Conservation (phyloP, 2,797 vertebrate genomes). For the Falco peregrinus region DNA sequence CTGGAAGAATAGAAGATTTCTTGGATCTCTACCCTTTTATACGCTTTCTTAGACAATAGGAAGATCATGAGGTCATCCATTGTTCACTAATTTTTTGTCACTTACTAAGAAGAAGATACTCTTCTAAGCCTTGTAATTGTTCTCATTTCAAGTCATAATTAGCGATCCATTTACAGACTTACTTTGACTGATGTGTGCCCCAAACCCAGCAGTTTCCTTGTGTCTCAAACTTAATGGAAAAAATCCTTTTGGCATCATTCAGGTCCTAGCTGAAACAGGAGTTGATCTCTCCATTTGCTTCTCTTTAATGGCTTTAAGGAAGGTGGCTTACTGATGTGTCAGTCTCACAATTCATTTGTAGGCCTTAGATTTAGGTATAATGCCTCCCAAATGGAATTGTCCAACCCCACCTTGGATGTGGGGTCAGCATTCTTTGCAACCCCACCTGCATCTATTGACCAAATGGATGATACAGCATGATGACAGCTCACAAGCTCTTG, state of each 20-base stretch:
- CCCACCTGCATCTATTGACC: fast-evolving
- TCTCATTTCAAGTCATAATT: neutral
- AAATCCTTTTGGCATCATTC: neutral
- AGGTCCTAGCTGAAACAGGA: neutral
- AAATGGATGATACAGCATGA: neutral
- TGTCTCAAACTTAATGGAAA: neutral
- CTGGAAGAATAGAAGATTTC: neutral
- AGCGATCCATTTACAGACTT: neutral
- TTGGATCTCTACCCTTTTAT: neutral
- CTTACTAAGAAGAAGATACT: neutral
- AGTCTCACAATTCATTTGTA: neutral
- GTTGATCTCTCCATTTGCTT: neutral
- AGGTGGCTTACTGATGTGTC: neutral
- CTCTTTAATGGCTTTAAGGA: neutral
- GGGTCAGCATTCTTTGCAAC: neutral
- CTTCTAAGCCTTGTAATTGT: neutral
- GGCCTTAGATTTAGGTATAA: neutral
- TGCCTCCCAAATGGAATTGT: neutral
- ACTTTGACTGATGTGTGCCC: neutral
- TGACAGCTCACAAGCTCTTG: neutral
- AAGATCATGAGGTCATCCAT: neutral
- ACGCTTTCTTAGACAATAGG: neutral
- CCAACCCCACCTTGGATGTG: neutral
- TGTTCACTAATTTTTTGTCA: neutral
- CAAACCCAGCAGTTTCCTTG: neutral